A percentile compares a stretch with the other conserved stretches of the same genome.
phyloP scores from a whole-genome alignment of 2,888 invertebrate species.

The Chymomyza fuscimana region DNA sequence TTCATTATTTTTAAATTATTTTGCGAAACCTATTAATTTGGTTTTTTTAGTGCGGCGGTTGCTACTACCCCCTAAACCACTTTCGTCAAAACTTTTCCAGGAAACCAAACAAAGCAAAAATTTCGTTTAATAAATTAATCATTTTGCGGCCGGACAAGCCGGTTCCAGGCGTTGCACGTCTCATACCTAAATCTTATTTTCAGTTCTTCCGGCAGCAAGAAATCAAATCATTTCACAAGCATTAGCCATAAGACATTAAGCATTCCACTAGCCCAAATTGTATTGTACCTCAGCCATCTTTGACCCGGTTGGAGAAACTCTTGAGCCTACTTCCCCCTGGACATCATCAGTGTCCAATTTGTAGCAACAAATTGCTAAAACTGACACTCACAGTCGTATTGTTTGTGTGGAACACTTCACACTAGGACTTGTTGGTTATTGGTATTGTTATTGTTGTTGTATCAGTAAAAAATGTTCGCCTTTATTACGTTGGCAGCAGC shows the following conservation, averaged over 20 bases:
- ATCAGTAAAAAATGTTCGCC: neutral
- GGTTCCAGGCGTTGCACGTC: neutral
- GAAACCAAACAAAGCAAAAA: neutral
- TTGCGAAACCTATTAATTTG: no score
- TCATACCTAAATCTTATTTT: neutral
- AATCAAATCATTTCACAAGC: constrained; percentile 9
- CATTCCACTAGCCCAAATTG: neutral
- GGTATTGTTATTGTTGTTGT: neutral
- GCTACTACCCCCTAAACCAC: no score
- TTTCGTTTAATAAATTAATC: neutral
- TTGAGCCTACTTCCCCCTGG: neutral
- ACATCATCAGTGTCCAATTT: neutral
- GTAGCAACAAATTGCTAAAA: neutral
- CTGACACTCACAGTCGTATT: neutral
- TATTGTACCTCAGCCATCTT: neutral
- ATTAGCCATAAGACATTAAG: neutral
- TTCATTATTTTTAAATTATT: no score
- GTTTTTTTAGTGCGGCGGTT: no score
- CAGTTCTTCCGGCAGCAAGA: constrained; percentile 2
- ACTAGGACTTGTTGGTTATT: neutral
- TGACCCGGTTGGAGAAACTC: neutral
- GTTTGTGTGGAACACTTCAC: neutral
- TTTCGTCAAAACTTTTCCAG: no score
- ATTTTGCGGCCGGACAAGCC: neutral
- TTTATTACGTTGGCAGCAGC: constrained; percentile 3